Evolutionary conservation across 2,888 invertebrate species (phyloP), one percentile per base, ranked within the genome.

Genomic region (Conops quadrifasciatus): DNA sequence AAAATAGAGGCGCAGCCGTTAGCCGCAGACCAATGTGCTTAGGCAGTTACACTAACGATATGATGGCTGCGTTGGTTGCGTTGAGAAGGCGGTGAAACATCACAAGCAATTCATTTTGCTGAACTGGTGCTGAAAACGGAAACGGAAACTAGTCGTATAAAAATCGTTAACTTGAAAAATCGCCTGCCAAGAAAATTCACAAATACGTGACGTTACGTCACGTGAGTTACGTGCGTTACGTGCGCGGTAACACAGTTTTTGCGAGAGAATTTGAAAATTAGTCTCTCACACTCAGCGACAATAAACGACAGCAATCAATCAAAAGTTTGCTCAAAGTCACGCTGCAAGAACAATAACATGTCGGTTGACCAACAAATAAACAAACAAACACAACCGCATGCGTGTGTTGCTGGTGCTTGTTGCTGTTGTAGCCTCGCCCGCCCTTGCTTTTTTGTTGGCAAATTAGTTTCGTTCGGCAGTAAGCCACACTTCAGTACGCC

Each of bases 91-190:
- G 9, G 9, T 36, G 36, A 36, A 7, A 9, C 4, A 36, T 36
- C 9, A 7, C 36, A 7, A 4, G 36, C 36, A 36, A 36, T 36
- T 36, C 9, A 36, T 36, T 36, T 36, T 7, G 9, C 36, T n/a
- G n/a, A 9, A 36, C 36, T 36, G 36, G 36, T 36, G 43, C 47
- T 30, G 26, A n/a, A 49, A 45, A 28, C 64, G 68, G 71, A 68
- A 72, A 59, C 68, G 71, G 71, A 72, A 72, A 68, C 68, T 64
- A 64, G 19, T n/a, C 2, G 58, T 53, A 26, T 24, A 51, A 66
- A 66, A 66, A 51, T 21, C 30, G 56, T 19, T 26, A 66, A 36
- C 28, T 11, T 67, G 56, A 21, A 30, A 58, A 58, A 24, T 15
- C 19, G 16, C 26, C 16, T 26, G 24, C 56, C 24, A 56, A 56